Evolutionary conservation across 2,888 invertebrate species (phyloP).

Genomic region (Carabus problematicus): DNA sequence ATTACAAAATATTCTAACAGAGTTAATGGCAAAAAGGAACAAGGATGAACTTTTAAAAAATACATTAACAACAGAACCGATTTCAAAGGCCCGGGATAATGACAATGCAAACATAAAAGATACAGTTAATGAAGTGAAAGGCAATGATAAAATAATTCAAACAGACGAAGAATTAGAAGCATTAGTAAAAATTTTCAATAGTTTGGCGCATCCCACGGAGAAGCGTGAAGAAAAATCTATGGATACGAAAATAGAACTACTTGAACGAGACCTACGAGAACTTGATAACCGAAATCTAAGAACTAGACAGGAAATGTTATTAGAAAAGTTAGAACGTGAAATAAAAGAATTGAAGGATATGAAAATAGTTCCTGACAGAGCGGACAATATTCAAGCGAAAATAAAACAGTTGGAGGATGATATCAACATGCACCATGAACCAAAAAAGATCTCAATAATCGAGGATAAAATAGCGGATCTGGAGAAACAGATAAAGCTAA

Average conservation of each 20-base stretch:
- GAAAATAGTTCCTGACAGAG: neutral
- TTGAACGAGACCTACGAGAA: constrained; percentile 8
- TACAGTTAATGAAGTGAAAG: neutral
- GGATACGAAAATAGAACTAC: constrained; percentile 6
- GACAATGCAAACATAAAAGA: neutral
- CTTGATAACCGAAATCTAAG: neutral
- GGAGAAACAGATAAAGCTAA: constrained; percentile 24
- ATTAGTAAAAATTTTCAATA: constrained; percentile 24
- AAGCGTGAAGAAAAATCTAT: neutral
- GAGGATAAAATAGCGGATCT: constrained; percentile 13
- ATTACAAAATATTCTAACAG: constrained; percentile 26
- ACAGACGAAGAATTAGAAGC: constrained; percentile 26
- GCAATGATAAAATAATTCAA: neutral
- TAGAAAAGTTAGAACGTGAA: constrained; percentile 30
- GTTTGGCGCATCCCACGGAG: constrained; percentile 1
- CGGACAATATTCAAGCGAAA: constrained; percentile 5
- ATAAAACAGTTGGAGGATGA: constrained; percentile 16
- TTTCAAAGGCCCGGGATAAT: neutral
- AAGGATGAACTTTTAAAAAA: constrained; percentile 7
- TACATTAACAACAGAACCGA: neutral
- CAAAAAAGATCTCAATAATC: neutral
- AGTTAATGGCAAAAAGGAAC: constrained; percentile 24
- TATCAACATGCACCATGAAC: neutral
- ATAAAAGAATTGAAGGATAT: constrained; percentile 20
- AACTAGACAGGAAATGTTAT: constrained; percentile 1